Evolutionary conservation across 2,113 vertebrate species (phyloP), one percentile per base, ranked within the genome.

Genomic region (Acrocephalus arundinaceus): DNA sequence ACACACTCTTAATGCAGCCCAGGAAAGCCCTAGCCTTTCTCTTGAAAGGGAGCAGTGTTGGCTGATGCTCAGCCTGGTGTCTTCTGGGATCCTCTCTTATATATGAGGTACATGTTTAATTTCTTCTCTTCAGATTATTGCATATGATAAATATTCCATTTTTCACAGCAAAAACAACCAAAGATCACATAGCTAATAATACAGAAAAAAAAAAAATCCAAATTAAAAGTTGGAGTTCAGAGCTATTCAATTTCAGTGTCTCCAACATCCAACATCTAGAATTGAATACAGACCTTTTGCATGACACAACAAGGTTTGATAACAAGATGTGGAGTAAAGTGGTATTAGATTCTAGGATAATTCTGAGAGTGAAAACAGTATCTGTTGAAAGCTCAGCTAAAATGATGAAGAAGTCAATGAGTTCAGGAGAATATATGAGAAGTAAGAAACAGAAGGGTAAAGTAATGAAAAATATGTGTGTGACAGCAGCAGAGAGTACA

Each of bases 41-140:
- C 14, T 67, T 57, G 8, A 13, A 59, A 76, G 7, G 5, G 15
- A 1, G 0, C 3, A 17, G 17, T 43, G 4, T 39, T 65, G 7
- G 14, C 5, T 55, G 14, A 68, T 20, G 18, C 18, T 58, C 20
- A 76, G 7, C 13, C 25, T 39, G 12, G 3, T n/a, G 18, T 55
- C 22, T 39, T 45, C 30, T 58, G 57, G 30, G 4, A 85, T 72
- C 10, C 2, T 8, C 54, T 84, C 28, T n/a, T 55, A 73, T 35
- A 25, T 31, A 28, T 41, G 10, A 79, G 10, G 9, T 22, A 68
- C 37, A 51, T 6, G 7, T 79, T 78, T 67, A 41, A 59, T 79
- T 86, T 72, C 30, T 72, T 4, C 6, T 70, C 10, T 76, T 88
- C 48, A 70, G 59, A 62, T 33, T 37, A 25, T 46, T 63, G 5